Conservation (phyloP, 2,888 invertebrate species). For the Eupithecia subfuscata region DNA sequence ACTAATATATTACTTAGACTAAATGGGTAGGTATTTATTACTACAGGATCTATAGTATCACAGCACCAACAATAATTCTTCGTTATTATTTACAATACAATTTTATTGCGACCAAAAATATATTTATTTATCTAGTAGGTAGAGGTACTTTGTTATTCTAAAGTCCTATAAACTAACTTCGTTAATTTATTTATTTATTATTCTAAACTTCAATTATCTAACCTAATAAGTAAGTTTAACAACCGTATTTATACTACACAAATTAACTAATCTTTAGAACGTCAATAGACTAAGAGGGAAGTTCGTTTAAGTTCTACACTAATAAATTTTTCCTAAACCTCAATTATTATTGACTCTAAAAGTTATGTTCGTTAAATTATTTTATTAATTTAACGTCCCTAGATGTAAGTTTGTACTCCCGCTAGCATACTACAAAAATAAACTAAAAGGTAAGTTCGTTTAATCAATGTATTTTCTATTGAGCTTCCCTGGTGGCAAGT, state of each 20-base stretch:
- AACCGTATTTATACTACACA: background rate
- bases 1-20: slow-evolving; percentile 14
- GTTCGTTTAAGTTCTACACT: background rate
- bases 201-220: background rate
- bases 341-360: background rate
- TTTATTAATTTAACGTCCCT: background rate
- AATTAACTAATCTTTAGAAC: background rate
- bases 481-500: background rate
- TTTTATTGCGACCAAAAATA: background rate
- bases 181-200: background rate
- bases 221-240: background rate
- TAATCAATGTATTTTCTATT: background rate
- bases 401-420: background rate
- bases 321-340: background rate
- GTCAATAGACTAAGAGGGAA: background rate
- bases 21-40: background rate
- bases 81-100: background rate
- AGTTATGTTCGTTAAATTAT: background rate
- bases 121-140: background rate
- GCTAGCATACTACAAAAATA: background rate
- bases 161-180: background rate
- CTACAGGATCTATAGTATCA: background rate
- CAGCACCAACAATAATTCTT: background rate
- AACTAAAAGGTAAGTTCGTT: background rate
- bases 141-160: background rate